A percentile compares a stretch with the other conserved stretches of the same genome.
Evolutionary conservation across 2,113 vertebrate species (phyloP).

Genomic region (Strix uralensis): DNA sequence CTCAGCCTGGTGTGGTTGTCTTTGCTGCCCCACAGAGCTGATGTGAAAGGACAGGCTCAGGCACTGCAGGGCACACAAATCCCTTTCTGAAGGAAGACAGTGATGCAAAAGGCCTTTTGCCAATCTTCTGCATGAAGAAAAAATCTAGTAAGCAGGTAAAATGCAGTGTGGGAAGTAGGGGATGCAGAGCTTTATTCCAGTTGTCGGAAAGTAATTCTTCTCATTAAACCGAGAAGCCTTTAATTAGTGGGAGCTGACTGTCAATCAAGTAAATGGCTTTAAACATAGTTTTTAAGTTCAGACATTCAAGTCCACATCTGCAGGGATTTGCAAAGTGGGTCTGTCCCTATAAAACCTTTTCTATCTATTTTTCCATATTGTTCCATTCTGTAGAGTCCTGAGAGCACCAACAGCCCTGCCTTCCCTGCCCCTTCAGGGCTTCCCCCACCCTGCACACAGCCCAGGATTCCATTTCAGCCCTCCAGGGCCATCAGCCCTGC

Average conservation of each 20-base stretch:
- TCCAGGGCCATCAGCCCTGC: not conserved
- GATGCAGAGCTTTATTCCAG: not conserved
- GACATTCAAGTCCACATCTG: not conserved
- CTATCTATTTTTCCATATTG: not conserved
- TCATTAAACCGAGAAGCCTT: not conserved
- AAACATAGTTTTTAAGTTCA: not conserved
- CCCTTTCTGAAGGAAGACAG: not conserved
- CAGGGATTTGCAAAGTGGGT: not conserved
- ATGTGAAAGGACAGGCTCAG: not conserved
- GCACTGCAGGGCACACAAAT: not conserved
- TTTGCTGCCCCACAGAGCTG: fast-evolving
- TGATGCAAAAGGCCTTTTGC: not conserved
- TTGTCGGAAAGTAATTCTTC: not conserved
- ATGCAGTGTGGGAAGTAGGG: not conserved
- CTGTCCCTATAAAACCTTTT: not conserved
- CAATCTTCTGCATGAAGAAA: not conserved
- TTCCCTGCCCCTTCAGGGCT: not conserved
- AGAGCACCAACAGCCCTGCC: not conserved
- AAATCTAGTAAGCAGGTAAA: not conserved
- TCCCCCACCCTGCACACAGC: not conserved
- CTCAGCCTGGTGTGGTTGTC: fast-evolving
- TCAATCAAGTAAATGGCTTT: not conserved
- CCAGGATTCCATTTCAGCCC: not conserved
- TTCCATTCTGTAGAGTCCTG: not conserved
- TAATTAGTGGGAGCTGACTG: not conserved